These are phyloP conservation scores for Serrognathus titanus DNA, from an alignment of 2,888 invertebrate genomes.

Conservation along the genomic window DNA sequence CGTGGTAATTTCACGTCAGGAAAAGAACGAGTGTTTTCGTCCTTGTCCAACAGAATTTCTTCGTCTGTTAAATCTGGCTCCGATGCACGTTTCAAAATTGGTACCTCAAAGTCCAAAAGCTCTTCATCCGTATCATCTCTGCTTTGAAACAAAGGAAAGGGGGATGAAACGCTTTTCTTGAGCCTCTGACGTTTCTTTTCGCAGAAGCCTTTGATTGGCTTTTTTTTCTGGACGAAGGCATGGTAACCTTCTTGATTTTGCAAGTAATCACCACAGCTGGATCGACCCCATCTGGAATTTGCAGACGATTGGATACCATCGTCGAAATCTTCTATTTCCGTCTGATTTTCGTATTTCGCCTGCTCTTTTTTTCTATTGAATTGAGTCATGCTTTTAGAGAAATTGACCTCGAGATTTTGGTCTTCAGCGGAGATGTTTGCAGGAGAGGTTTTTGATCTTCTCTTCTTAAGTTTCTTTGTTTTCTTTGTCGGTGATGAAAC, in stretches of 20 bases:
- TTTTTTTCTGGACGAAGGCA: background rate
- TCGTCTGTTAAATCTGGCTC: conserved; percentile 27
- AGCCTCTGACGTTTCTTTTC: conserved; percentile 25
- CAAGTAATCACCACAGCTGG: background rate
- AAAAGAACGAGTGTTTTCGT: conserved; percentile 25
- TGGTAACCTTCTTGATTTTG: too few relatives aligned
- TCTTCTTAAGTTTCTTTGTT: conserved; percentile 27
- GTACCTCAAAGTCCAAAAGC: conserved; percentile 39
- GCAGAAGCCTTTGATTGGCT: background rate
- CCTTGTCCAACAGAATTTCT: conserved; percentile 24
- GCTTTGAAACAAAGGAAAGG: too few relatives aligned
- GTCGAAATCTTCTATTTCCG: conserved; percentile 41
- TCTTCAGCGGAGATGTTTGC: too few relatives aligned
- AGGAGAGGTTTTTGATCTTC: conserved; percentile 21
- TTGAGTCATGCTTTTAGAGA: too few relatives aligned
- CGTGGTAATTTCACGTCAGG: conserved; percentile 40
- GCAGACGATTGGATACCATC: conserved; percentile 28
- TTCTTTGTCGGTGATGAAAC: conserved; percentile 20
- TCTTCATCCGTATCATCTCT: conserved; percentile 41
- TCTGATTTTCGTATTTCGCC: conserved; percentile 29
- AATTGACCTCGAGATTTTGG: too few relatives aligned
- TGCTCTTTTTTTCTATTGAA: background rate
- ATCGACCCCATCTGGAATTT: conserved; percentile 9
- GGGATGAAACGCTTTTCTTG: background rate
- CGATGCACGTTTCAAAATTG: too few relatives aligned